These are phyloP conservation scores for Parapristionchus giblindavisi DNA, from an alignment of 2,888 invertebrate genomes.

Conservation along the genomic window DNA sequence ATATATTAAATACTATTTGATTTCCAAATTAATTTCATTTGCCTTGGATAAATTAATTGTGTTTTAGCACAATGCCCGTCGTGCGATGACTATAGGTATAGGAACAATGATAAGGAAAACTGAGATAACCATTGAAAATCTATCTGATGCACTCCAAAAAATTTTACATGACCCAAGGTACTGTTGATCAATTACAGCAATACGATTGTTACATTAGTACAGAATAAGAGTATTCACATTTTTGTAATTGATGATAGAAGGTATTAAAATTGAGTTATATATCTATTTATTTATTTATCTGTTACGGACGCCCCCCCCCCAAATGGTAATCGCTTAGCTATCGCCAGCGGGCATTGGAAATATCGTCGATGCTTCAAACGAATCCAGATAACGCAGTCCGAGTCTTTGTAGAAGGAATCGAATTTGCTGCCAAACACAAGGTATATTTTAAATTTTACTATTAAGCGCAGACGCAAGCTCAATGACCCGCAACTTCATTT, in stretches of 20 bases:
- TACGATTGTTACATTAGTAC: neutral
- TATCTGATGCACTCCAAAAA: slow-evolving; percentile 3
- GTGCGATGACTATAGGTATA: slow-evolving; percentile 43
- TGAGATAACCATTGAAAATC: neutral
- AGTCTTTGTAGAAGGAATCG: slow-evolving; percentile 20
- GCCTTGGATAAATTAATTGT: no score
- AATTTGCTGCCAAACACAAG: slow-evolving; percentile 20
- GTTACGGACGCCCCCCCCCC: no score
- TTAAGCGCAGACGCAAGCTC: no score
- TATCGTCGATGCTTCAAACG: neutral
- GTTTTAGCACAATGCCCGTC: slow-evolving; percentile 26
- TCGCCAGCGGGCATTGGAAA: neutral
- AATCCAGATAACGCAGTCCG: slow-evolving; percentile 8
- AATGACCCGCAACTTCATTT: no score
- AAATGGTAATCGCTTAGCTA: no score
- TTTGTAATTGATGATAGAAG: no score
- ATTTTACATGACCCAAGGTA: slow-evolving; percentile 16
- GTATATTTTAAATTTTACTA: no score
- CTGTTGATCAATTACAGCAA: no score
- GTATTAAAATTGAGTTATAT: no score
- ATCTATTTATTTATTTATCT: no score
- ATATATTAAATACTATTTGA: no score
- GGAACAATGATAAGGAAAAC: slow-evolving; percentile 41
- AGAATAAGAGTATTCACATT: neutral
- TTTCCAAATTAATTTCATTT: no score